Evolutionary conservation across 2,797 vertebrate species (phyloP).

Genomic region (Mus caroli): DNA sequence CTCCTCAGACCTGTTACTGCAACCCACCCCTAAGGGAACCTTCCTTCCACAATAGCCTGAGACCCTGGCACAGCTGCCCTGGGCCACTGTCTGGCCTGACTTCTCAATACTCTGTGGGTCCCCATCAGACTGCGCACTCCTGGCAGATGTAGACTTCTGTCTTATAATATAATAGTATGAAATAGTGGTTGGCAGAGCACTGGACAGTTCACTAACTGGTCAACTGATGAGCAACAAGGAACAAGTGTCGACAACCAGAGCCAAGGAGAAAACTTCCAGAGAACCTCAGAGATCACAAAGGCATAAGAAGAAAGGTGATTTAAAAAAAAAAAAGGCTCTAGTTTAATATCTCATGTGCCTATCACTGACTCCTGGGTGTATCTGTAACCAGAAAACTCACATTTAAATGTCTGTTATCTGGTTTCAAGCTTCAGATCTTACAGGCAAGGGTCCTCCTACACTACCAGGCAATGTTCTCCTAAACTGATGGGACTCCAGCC

Average conservation of each 20-base stretch:
- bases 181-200: not conserved
- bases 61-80: not conserved
- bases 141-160: not conserved
- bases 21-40: not conserved
- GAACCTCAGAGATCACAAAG: constrained; percentile 28
- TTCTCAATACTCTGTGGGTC: constrained; percentile 20
- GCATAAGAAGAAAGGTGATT: constrained; percentile 50
- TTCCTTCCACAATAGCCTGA: not conserved
- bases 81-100: not conserved
- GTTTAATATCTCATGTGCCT: constrained; percentile 47
- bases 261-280: constrained; percentile 40
- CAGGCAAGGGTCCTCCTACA: constrained; percentile 74
- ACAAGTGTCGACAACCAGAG: not conserved
- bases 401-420: constrained; percentile 83
- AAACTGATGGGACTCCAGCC: constrained; percentile 83
- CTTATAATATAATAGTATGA: not conserved
- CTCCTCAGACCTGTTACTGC: not conserved
- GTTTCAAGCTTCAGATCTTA: constrained; percentile 82
- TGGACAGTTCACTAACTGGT: not conserved
- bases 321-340: constrained; percentile 3
- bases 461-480: constrained; percentile 69
- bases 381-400: constrained; percentile 70
- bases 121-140: not conserved
- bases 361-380: constrained; percentile 71
- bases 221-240: not conserved